A percentile compares a stretch with the other conserved stretches of the same genome.
phyloP scores from a whole-genome alignment of 2,797 vertebrate genomes.

The Decapterus maruadsi region DNA sequence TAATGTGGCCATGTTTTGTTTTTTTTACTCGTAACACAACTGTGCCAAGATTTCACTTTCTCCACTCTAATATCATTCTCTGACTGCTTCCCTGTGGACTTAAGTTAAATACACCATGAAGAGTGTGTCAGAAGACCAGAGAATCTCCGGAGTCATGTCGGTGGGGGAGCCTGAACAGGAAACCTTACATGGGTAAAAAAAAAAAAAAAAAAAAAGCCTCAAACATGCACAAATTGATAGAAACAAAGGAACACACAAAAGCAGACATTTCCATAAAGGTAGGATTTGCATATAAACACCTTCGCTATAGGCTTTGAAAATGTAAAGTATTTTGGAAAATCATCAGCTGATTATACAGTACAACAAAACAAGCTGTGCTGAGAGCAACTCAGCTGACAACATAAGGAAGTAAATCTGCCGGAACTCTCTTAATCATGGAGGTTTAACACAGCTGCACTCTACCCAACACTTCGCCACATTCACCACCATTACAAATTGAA shows the following conservation, averaged over 20 bases:
- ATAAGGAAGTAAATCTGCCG: constrained; percentile 35
- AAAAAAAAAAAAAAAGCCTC: not conserved
- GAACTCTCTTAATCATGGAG: constrained; percentile 31
- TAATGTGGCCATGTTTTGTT: constrained; percentile 32
- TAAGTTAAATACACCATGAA: constrained; percentile 44
- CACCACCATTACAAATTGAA: constrained; percentile 54
- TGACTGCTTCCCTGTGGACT: constrained; percentile 28
- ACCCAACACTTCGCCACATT: constrained; percentile 38
- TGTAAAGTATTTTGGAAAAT: constrained; percentile 32
- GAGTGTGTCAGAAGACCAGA: constrained; percentile 28
- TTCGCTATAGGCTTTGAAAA: constrained; percentile 3
- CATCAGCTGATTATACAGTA: constrained; percentile 59
- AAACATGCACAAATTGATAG: constrained; percentile 20
- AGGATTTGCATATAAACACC: constrained; percentile 27
- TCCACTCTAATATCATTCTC: not conserved
- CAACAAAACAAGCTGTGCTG: constrained; percentile 37
- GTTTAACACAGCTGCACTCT: constrained; percentile 38
- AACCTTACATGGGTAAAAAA: constrained; percentile 14
- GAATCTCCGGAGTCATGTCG: constrained; percentile 33
- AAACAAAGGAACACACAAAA: not conserved
- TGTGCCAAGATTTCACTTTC: constrained; percentile 28
- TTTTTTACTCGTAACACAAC: not conserved
- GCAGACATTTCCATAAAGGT: constrained; percentile 6
- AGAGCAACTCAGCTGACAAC: constrained; percentile 62
- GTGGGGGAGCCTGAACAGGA: constrained; percentile 48